These are phyloP conservation scores for Campoplex capitator DNA, from an alignment of 2,888 invertebrate species.

Conservation along the genomic window DNA sequence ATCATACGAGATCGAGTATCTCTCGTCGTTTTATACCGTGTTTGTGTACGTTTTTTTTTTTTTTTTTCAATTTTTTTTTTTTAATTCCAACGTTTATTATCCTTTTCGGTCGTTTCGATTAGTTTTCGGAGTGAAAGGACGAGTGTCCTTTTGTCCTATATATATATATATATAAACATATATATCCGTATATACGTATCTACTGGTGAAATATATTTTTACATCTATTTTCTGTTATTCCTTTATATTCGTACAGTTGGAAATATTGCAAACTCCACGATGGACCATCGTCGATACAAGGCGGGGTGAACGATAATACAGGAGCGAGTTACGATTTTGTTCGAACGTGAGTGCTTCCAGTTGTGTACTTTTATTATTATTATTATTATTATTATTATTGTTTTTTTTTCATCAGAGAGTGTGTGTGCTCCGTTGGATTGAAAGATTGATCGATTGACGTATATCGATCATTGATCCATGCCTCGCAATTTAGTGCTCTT, in stretches of 20 bases:
- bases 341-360: conserved; percentile 34
- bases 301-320: conserved; percentile 12
- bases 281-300: conserved; percentile 38
- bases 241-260: background rate
- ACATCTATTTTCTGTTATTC: background rate
- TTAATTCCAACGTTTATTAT: no score
- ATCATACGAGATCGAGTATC: background rate
- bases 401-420: background rate
- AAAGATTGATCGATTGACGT: background rate
- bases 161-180: background rate
- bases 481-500: no score
- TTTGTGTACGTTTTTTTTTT: conserved; percentile 9
- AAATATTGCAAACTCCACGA: conserved; percentile 3
- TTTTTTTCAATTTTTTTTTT: background rate
- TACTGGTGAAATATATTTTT: background rate
- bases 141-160: conserved; percentile 18
- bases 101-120: no score
- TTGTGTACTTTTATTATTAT: conserved; percentile 1
- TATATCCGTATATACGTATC: background rate
- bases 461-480: no score
- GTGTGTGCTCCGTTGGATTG: background rate
- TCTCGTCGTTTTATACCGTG: background rate
- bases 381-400: no score
- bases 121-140: background rate
- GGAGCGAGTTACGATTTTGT: background rate